Evolutionary conservation across 2,888 invertebrate species (phyloP), one percentile per base, ranked within the genome.

Genomic region (Nebria brevicollis): DNA sequence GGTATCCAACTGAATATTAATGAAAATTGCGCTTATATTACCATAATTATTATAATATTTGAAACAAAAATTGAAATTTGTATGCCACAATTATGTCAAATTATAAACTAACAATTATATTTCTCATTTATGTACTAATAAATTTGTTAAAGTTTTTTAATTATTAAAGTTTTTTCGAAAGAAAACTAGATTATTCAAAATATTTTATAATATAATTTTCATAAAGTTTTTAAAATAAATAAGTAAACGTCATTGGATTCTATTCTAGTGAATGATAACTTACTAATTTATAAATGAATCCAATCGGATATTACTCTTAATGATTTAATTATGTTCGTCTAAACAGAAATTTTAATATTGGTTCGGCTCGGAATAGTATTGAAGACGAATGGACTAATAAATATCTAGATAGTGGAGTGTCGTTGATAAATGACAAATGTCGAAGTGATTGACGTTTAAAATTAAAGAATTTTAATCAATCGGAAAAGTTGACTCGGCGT

Each of bases 391-490:
- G 54, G 54, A 26, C 25, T 13, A 70, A 70, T 70, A 70, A 70
- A 70, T 80, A 80, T 80, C 72, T 70, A 64, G 64, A 75, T 72
- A 54, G 66, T 80, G 77, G 68, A 7, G 73, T 82, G 25, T 82
- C 81, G 83, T 82, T 83, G 83, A 83, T 83, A 83, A 82, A 83
- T 83, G 83, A 82, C 79, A 81, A 73, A 83, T 84, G 84, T 84
- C 84, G 82, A 82, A 83, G 83, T 86, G 86, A 86, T 85, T 86
- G 86, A 86, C 86, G 83, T 86, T 85, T 82, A 84, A 86, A 86
- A 86, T 86, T 86, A 85, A 86, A 86, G 86, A 86, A 86, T 86
- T 86, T 86, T 86, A 86, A 86, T 86, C 86, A 85, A 85, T 83
- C 82, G 84, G 84, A 75, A 54, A 86, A 85, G 84, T 84, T 85